Percentiles rank a stretch among this genome's conserved stretches.
These are phyloP conservation scores for Orthosia gothica DNA, from an alignment of 2,888 invertebrate species.

Conservation along the genomic window DNA sequence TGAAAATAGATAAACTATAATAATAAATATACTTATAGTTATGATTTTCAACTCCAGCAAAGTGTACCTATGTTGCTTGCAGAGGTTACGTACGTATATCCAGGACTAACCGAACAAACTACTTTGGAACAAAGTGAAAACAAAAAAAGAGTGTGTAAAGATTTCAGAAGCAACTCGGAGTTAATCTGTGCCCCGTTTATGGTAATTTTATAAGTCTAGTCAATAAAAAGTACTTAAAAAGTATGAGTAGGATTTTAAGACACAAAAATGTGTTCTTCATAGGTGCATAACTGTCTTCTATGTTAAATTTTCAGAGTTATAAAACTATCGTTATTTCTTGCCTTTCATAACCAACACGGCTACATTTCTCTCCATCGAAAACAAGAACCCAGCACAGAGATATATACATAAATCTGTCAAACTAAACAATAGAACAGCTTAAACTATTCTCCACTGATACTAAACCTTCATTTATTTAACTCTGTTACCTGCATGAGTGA, in stretches of 20 bases:
- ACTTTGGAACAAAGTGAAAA: background rate
- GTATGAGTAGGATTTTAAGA: too few relatives aligned
- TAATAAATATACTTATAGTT: too few relatives aligned
- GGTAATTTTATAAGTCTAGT: too few relatives aligned
- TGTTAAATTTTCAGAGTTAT: too few relatives aligned
- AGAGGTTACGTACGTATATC: too few relatives aligned
- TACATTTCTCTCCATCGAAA: background rate
- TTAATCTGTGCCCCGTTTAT: background rate
- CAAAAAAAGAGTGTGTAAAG: too few relatives aligned
- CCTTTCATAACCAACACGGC: background rate
- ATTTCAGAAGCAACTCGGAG: background rate
- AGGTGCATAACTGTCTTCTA: too few relatives aligned
- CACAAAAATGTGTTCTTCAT: too few relatives aligned
- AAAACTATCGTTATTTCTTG: background rate
- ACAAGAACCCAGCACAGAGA: slow-evolving; percentile 3
- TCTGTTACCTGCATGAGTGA: slow-evolving; percentile 68
- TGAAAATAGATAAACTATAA: too few relatives aligned
- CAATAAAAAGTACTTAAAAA: too few relatives aligned
- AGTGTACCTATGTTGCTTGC: too few relatives aligned
- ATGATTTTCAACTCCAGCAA: too few relatives aligned
- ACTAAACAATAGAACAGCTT: slow-evolving; percentile 42
- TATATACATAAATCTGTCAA: slow-evolving; percentile 40
- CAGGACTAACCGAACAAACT: background rate
- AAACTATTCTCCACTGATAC: slow-evolving; percentile 50
- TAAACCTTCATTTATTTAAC: slow-evolving; percentile 70